Evolutionary conservation across 2,113 vertebrate genomes (phyloP).

Genomic region (Solea senegalensis): DNA sequence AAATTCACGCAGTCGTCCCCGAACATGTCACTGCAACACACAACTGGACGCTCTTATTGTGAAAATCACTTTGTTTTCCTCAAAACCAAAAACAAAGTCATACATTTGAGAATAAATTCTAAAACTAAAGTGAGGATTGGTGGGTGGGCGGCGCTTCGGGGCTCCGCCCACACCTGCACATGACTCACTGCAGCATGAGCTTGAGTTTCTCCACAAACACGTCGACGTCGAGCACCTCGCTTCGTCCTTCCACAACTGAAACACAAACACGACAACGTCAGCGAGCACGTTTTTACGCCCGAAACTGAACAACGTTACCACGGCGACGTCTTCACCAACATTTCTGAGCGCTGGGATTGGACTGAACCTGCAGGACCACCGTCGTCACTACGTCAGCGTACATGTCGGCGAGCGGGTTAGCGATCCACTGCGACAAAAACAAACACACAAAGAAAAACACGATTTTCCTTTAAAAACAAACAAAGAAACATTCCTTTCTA

Average conservation of each 20-base stretch:
- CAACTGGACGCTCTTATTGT: conserved; percentile 14
- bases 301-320: too few species aligned
- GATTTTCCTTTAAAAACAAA: too few species aligned
- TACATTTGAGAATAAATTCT: too few species aligned
- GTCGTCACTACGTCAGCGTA: conserved; percentile 95
- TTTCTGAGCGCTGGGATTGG: conserved; percentile 95
- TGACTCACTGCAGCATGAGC: conserved; percentile 93
- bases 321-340: conserved; percentile 73
- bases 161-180: too few species aligned
- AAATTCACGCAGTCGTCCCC: conserved; percentile 90
- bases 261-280: conserved; percentile 3
- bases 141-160: neutral
- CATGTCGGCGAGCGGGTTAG: conserved; percentile 97
- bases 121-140: neutral
- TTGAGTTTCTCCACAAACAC: conserved; percentile 87
- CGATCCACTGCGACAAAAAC: conserved; percentile 87
- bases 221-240: conserved; percentile 82
- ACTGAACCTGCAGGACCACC: conserved; percentile 95
- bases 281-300: too few species aligned
- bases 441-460: neutral
- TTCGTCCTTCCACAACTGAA: conserved; percentile 81
- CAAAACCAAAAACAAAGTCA: too few species aligned
- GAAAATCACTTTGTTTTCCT: neutral
- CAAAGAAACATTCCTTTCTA: too few species aligned
- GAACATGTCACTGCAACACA: conserved; percentile 89